Base-by-base conservation (phyloP, 2,888 invertebrate species). In the Pseudococcus jackbeardsleyi region DNA sequence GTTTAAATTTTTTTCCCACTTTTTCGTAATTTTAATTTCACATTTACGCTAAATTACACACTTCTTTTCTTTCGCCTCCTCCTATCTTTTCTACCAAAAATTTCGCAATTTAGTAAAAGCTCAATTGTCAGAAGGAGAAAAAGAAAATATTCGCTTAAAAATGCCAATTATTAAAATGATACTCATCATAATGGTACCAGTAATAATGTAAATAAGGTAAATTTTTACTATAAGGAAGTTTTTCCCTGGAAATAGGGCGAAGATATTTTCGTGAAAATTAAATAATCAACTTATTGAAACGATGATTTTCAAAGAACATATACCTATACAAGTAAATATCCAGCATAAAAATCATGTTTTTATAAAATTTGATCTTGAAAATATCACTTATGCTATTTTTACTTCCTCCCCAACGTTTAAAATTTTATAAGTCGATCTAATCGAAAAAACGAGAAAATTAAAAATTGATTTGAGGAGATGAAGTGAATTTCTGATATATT, bases 61-160 rank as follows among this genome's bases (percentile, higher is more conserved):
- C 17, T 54, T 54, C 54, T 54, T 54, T 54, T 50, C 6, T 54
- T 54, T 54, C 5, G 17, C 54, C 1, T n/a, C 17, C n/a, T 54
- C 54, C n/a, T n/a, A 5, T n/a, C 54, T 2, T 54, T 54, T 54
- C 54, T 54, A n/a, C 54, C 9, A 6, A 4, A 54, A 54, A 54
- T 54, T 33, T 54, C 54, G 54, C 54, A 17, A 54, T 54, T 17
- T 54, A 54, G 54, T 54, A 54, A 54, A 17, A 54, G 54, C 54
- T 54, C 54, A 54, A 54, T 54, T 54, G 54, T 54, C 15, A 54
- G 54, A 54, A 54, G n/a, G n/a, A 54, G 54, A n/a, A n/a, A 54
- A n/a, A 1, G 15, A 54, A 54, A n/a, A n/a, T 54, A 54, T 54
- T 54, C 54, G 54, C 54, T 12, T 17, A 54, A 54, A 54, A 54